Conservation (phyloP, 1,140 invertebrate species). For the Lucilia cuprina region DNA sequence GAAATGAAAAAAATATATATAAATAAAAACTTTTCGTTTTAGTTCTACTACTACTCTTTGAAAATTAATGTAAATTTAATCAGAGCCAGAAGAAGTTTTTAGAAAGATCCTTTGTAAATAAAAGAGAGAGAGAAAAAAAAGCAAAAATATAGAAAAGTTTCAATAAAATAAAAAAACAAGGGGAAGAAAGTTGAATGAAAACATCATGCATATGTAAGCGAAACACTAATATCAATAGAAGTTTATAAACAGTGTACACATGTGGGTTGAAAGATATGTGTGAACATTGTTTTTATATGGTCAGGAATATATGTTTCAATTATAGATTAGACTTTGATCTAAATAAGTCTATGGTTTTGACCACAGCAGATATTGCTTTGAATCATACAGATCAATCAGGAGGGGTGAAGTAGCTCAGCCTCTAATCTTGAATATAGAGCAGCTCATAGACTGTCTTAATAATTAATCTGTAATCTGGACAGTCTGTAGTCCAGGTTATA, state of each 20-base stretch:
- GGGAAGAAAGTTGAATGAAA: not conserved
- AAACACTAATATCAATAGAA: not conserved
- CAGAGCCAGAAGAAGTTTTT: constrained; percentile 14
- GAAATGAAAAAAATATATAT: not conserved
- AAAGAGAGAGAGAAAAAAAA: not conserved
- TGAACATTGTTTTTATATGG: no score
- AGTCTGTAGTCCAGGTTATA: no score
- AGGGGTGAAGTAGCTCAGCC: no score
- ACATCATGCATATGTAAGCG: not conserved
- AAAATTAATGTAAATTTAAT: constrained; percentile 35
- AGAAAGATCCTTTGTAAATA: constrained; percentile 10
- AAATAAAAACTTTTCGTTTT: not conserved
- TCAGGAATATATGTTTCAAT: no score
- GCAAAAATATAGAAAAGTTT: not conserved
- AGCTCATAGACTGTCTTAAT: no score
- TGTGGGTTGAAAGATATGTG: no score
- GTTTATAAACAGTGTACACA: not conserved
- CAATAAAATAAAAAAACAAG: not conserved
- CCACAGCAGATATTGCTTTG: no score
- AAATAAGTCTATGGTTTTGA: no score
- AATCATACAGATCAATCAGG: no score
- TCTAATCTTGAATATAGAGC: no score
- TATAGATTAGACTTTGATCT: no score
- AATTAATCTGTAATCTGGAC: no score
- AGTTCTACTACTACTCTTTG: not conserved